Base-by-base conservation (phyloP, 2,888 invertebrate species). In the Xanthia icteritia region DNA sequence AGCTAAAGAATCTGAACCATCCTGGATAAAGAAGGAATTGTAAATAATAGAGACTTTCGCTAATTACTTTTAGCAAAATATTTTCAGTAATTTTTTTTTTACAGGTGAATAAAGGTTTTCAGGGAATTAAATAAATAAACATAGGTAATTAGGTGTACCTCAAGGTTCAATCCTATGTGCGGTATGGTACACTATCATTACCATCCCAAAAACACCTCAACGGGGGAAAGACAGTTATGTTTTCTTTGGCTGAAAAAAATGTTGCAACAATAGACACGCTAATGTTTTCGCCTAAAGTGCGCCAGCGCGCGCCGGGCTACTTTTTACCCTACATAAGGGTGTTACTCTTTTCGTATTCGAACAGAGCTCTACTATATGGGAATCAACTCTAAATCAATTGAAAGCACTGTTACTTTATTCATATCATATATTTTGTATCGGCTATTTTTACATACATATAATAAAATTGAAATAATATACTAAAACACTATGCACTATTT, bases 371-470 rank as follows among this genome's bases (percentile, higher is more conserved):
- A 65, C 5, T 15, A 2, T 31, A 54, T n/a, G 23, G 51, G 31
- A 42, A 58, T n/a, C 11, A 54, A 60, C 6, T 51, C 4, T 36
- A n/a, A 71, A 69, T 71, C 15, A 78, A 85, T 68, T 36, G 48
- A 82, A 82, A 66, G 6, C 15, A 60, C 54, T 48, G 1, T 67
- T 60, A 15, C 42, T 81, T 76, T 86, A 77, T 86, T 88, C 67
- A 81, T 86, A 81, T 86, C 17, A 88, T 88, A 76, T 86, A 86
- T 83, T 88, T 63, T 76, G 61, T 73, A 88, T 88, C 61, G 76
- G 54, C 69, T 83, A 77, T 78, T 78, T 80, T 83, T 64, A 83
- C 76, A 85, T 79, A 83, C 64, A 76, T 63, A 68, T 42, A 78
- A 77, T 81, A 72, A 81, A 79, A 78, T 78, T 75, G 60, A 78